A percentile compares a stretch with the other conserved stretches of the same genome.
Conservation (phyloP, 1,140 invertebrate genomes). For the Aplysia californica region DNA sequence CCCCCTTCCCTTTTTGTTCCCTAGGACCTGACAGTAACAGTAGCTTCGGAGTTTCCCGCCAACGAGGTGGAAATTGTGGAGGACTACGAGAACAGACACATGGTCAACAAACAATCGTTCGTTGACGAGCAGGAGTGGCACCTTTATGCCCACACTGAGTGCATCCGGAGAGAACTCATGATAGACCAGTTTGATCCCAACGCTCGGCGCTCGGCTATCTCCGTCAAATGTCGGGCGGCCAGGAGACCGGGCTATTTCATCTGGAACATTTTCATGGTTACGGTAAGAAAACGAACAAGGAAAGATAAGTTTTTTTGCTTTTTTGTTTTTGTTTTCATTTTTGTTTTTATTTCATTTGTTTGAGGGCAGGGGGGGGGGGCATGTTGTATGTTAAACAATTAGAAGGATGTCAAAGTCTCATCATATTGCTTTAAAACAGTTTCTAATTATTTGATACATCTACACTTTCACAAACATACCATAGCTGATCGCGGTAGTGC, state of each 20-base stretch:
- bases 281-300: slow-evolving; percentile 49
- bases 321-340: neutral
- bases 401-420: too few relatives aligned
- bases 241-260: slow-evolving; percentile 66
- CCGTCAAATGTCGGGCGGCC: slow-evolving; percentile 65
- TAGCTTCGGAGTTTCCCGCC: slow-evolving; percentile 63
- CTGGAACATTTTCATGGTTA: slow-evolving; percentile 69
- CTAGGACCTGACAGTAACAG: slow-evolving; percentile 66
- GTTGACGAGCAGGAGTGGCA: slow-evolving; percentile 68
- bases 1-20: neutral
- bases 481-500: too few relatives aligned
- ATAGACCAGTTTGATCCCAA: slow-evolving; percentile 63
- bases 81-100: slow-evolving; percentile 62
- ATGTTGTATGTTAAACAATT: too few relatives aligned
- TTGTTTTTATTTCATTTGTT: neutral
- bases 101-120: slow-evolving; percentile 65
- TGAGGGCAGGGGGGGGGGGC: too few relatives aligned
- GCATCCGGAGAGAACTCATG: slow-evolving; percentile 59
- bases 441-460: too few relatives aligned
- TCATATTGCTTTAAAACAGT: too few relatives aligned
- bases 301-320: neutral
- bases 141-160: slow-evolving; percentile 66
- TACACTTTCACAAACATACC: too few relatives aligned
- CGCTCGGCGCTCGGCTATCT: slow-evolving; percentile 59
- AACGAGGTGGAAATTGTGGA: slow-evolving; percentile 63